Evolutionary conservation across 2,888 invertebrate species (phyloP).

Genomic region (Argynnis bischoffii): DNA sequence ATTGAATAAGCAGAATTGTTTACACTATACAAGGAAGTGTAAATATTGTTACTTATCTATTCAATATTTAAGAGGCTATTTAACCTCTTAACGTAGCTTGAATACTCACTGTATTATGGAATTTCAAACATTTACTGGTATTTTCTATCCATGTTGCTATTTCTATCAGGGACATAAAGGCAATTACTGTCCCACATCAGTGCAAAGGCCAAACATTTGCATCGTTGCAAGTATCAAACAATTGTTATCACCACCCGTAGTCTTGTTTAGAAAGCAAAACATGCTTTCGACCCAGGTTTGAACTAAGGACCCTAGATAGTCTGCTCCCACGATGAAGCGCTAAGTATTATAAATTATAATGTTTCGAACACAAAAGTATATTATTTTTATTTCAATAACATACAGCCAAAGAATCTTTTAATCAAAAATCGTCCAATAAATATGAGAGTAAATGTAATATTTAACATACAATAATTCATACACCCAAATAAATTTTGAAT

Average conservation of each 20-base stretch:
- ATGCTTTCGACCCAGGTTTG: constrained; percentile 32
- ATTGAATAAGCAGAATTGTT: constrained; percentile 1
- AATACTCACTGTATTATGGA: background rate
- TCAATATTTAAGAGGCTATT: constrained; percentile 15
- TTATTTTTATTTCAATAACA: background rate
- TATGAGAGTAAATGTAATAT: constrained; percentile 10
- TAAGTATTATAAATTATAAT: constrained; percentile 8
- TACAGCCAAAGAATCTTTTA: background rate
- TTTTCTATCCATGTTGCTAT: constrained; percentile 27
- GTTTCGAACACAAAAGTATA: background rate
- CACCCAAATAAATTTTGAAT: constrained; percentile 48
- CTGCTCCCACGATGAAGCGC: constrained; percentile 18
- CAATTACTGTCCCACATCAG: constrained; percentile 29
- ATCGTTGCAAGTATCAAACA: constrained; percentile 28
- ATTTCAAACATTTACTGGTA: constrained; percentile 18
- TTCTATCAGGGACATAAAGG: constrained; percentile 26
- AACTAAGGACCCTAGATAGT: constrained; percentile 36
- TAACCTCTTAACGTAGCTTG: constrained; percentile 7
- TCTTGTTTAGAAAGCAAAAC: constrained; percentile 37
- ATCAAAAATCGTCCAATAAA: constrained; percentile 6
- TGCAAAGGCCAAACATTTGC: constrained; percentile 38
- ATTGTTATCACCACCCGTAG: constrained; percentile 36
- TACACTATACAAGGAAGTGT: constrained; percentile 1
- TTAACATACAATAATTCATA: constrained; percentile 49
- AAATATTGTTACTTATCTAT: background rate